Evolutionary conservation across 2,113 vertebrate species (phyloP).

Genomic region (Lepus americanus): DNA sequence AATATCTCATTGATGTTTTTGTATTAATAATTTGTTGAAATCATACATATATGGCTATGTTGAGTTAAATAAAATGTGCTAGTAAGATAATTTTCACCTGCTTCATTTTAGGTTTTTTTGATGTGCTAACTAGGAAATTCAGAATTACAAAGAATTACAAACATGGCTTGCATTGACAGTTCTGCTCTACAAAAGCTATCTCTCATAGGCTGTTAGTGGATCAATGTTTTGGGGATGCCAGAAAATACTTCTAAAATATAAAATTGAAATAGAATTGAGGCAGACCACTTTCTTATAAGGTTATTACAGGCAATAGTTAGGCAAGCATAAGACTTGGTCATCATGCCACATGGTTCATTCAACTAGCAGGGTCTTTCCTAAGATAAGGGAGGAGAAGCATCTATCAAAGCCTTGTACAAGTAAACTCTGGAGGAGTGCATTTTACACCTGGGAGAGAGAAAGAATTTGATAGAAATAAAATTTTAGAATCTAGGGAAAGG

Average conservation of each 20-base stretch:
- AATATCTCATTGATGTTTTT: conserved; percentile 21
- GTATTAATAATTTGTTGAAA: background rate
- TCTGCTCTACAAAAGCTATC: background rate
- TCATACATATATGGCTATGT: background rate
- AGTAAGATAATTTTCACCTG: background rate
- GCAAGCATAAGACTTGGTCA: background rate
- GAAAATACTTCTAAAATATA: conserved; percentile 27
- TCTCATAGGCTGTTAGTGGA: background rate
- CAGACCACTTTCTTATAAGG: background rate
- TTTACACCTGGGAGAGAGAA: conserved; percentile 28
- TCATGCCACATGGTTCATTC: background rate
- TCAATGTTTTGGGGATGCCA: background rate
- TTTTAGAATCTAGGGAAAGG: background rate
- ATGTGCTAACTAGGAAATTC: background rate
- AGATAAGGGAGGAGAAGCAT: background rate
- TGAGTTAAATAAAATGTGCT: conserved; percentile 10
- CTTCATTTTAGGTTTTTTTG: conserved; percentile 27
- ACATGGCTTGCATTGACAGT: background rate
- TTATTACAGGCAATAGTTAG: background rate
- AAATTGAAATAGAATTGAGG: conserved; percentile 16
- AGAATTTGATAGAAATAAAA: conserved; percentile 34
- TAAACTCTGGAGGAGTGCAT: background rate
- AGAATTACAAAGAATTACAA: conserved; percentile 39
- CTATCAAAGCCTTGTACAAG: background rate
- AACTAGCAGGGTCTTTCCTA: background rate